Evolutionary conservation across 2,113 vertebrate genomes (phyloP).

Genomic region (Saimiri boliviensis): DNA sequence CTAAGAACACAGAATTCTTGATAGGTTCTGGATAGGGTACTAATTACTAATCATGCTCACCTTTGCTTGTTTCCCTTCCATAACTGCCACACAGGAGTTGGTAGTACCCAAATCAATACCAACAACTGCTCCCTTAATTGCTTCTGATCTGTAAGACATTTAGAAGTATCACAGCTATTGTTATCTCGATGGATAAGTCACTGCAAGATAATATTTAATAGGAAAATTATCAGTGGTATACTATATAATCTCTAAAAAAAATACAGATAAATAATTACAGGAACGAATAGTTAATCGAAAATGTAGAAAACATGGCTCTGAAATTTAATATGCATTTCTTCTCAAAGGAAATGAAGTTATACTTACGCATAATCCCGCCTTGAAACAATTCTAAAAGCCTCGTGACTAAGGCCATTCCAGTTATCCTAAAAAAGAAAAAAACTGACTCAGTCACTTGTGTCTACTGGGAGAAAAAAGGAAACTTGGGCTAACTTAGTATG

Average conservation of each 20-base stretch:
- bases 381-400: constrained; percentile 86
- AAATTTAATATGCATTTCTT: not conserved
- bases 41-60: constrained; percentile 81
- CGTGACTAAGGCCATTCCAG: constrained; percentile 90
- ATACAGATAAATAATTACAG: not conserved
- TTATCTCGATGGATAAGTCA: not conserved
- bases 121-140: constrained; percentile 95
- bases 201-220: not conserved
- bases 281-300: not conserved
- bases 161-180: not conserved
- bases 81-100: constrained; percentile 99
- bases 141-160: constrained; percentile 92
- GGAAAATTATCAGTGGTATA: not conserved
- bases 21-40: not conserved
- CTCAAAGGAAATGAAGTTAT: constrained; percentile 24
- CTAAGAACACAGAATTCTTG: not conserved
- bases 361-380: constrained; percentile 95
- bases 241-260: not conserved
- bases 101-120: constrained; percentile 99
- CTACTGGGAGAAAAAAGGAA: not conserved
- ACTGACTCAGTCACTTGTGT: not conserved
- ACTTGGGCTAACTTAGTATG: not conserved
- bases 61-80: constrained; percentile 99
- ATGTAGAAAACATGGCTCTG: not conserved
- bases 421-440: constrained; percentile 83